Conservation (phyloP, 2,797 vertebrate genomes). For the Thripadectes ignobilis region DNA sequence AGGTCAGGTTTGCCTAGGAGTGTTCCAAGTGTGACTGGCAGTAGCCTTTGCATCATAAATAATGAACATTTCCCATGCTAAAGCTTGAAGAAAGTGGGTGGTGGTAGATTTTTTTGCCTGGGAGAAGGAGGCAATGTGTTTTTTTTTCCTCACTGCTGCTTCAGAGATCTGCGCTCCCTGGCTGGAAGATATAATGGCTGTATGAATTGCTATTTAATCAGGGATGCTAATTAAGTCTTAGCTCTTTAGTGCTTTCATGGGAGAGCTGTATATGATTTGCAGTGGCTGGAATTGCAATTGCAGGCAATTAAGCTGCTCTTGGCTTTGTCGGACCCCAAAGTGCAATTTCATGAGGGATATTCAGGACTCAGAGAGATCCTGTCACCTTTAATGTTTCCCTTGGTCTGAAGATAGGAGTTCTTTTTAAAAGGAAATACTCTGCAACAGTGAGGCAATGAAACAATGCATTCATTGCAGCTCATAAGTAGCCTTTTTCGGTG, state of each 20-base stretch:
- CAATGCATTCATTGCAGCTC: not conserved
- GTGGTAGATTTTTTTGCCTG: not conserved
- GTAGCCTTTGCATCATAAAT: not conserved
- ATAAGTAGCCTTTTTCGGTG: not conserved
- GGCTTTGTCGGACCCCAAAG: not conserved
- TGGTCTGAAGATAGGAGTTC: not conserved
- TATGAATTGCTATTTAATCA: constrained; percentile 71
- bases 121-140: not conserved
- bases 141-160: not conserved
- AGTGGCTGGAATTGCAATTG: constrained; percentile 27
- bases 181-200: constrained; percentile 30
- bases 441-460: not conserved
- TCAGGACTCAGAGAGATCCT: not conserved
- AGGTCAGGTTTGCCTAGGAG: not conserved
- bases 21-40: not conserved
- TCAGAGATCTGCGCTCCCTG: not conserved
- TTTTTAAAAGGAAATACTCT: not conserved
- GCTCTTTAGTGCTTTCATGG: constrained; percentile 49
- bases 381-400: not conserved
- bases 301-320: constrained; percentile 28
- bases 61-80: not conserved
- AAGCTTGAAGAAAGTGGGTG: not conserved
- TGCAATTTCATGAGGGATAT: not conserved
- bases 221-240: constrained; percentile 65
- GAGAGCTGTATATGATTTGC: constrained; percentile 52